Evolutionary conservation across 2,888 invertebrate species (phyloP), one percentile per base, ranked within the genome.

Genomic region (Xestobium rufovillosum): DNA sequence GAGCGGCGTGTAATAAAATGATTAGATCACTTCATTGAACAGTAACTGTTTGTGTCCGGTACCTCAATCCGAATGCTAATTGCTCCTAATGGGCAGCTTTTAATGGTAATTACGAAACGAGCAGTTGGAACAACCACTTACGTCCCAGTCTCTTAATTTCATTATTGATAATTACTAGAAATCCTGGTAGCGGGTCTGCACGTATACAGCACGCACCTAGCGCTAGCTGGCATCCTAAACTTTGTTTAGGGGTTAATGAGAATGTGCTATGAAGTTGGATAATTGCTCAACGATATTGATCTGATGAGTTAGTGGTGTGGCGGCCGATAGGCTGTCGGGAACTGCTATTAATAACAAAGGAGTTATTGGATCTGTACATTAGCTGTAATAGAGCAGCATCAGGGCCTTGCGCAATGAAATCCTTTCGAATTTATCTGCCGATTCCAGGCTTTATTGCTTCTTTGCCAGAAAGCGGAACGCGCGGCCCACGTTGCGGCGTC

Each of bases 381-480:
- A 59, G 55, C 56, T 50, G 56, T 57, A 60, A 58, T 57, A 57
- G 56, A 60, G 56, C 55, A 56, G 56, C 55, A 58, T 56, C 55
- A 49, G 50, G 54, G 53, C 55, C 52, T 56, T 56, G 56, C 55
- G 56, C 57, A 56, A 55, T 57, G 52, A 58, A 57, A 59, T 58
- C 57, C 57, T 57, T 58, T 54, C 56, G 56, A 59, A 61, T 61
- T 61, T 60, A 61, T 61, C 59, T 59, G 52, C 53, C 57, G 57
- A 57, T 57, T 60, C 57, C 55, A 56, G 56, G 52, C 56, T 60
- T 60, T 59, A 59, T 59, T 57, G 56, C 57, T 53, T 55, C 55
- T 56, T 55, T 51, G 49, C 39, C 44, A 48, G 47, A 48, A 44
- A 48, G 41, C 43, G 49, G 43, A 47, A 34, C 43, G 41, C 43